Evolutionary conservation across 1,140 invertebrate species (phyloP), one percentile per base, ranked within the genome.

Genomic region (Vanessa atalanta): DNA sequence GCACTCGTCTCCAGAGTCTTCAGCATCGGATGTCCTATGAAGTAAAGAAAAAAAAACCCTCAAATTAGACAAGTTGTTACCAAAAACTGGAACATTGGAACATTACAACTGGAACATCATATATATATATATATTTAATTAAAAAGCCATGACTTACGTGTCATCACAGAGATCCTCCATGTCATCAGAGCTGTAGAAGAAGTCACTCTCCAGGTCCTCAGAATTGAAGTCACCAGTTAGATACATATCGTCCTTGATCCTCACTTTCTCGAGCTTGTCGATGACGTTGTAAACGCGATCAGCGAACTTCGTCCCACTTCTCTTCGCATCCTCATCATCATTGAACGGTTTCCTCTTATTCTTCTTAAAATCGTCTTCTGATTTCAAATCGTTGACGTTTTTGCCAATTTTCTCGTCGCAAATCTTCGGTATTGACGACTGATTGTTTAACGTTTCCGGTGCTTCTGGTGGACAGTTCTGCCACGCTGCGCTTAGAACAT

Each of bases 361-460:
- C 15, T 76, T 85, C 37, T 80, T 84, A 14, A 72, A 73, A 37
- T 79, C 81, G 20, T 53, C 50, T n/a, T 78, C 79, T 3, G 76
- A 76, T 47, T 75, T 78, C 9, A 92, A 72, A 70, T 91, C 83
- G 67, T 93, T 93, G 0, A 93, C 92, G 50, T 92, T 92, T 37
- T 89, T 87, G 0, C 91, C 91, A 1, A 92, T 82, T 23, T 79
- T 87, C 7, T 84, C 81, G 47, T 80, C 82, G 11, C 65, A 70
- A 0, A 78, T 79, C 65, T 88, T 91, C 3, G 77, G 78, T 3
- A 86, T 75, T 0, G 68, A 11, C 2, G 76, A 79, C 31, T 82
- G 79, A 67, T 93, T 93, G 81, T 93, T 93, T 65, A 91, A 47
- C 9, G 74, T 57, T 51, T 81, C 76, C 12, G 66, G 65, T n/a